phyloP scores from a whole-genome alignment of 2,113 vertebrate genomes.

The Strigops habroptila region DNA sequence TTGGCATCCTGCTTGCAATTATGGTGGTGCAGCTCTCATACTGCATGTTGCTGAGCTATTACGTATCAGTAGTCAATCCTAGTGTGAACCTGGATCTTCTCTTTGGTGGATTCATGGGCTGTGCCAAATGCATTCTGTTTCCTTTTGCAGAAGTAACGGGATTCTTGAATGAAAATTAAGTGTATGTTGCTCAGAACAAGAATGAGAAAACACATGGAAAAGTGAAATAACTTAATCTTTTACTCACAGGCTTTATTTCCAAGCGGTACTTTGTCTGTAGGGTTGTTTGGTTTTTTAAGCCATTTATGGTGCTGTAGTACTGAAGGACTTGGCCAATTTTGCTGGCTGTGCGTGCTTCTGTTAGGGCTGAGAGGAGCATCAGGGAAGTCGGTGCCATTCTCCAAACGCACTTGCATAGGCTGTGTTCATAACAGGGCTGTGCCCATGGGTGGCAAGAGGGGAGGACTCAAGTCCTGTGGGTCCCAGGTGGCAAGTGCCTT shows the following conservation, averaged over 20 bases:
- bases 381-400: background rate
- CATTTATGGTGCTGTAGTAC: background rate
- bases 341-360: background rate
- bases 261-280: background rate
- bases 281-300: background rate
- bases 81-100: background rate
- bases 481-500: background rate
- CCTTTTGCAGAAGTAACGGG: background rate
- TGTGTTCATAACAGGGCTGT: accelerated
- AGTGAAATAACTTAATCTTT: background rate
- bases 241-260: background rate
- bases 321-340: background rate
- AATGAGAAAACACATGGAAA: background rate
- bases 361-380: background rate
- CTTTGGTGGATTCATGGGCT: background rate
- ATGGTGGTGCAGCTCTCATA: background rate
- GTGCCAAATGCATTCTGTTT: background rate
- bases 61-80: background rate
- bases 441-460: accelerated
- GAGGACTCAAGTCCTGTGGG: background rate
- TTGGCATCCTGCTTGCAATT: background rate
- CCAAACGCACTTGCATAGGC: background rate
- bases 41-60: slow-evolving; percentile 58
- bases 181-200: background rate
- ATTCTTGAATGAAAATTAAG: background rate